Conservation (phyloP, 2,888 invertebrate species). For the Diloba caeruleocephala region DNA sequence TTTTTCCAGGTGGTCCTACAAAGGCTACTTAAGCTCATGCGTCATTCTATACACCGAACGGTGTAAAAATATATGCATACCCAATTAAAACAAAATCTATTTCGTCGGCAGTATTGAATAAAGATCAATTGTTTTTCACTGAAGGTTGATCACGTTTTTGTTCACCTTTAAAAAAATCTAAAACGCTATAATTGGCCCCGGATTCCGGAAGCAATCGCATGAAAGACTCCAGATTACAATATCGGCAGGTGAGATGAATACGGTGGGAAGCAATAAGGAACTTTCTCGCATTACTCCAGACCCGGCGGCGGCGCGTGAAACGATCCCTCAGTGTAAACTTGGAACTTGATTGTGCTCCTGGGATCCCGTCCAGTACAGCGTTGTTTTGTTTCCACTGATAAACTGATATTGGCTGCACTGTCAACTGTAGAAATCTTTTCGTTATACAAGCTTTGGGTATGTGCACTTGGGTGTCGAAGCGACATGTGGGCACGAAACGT, state of each 20-base stretch:
- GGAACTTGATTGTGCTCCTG: slow-evolving; percentile 62
- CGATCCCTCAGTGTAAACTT: slow-evolving; percentile 53
- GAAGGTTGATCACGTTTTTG: slow-evolving; percentile 26
- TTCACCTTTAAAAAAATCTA: slow-evolving; percentile 38
- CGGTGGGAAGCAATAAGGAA: slow-evolving; percentile 71
- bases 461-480: slow-evolving; percentile 22
- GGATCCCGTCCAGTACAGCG: slow-evolving; percentile 53
- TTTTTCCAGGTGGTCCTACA: no score
- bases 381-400: slow-evolving; percentile 63
- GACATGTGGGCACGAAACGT: slow-evolving; percentile 10
- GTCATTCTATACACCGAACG: no score
- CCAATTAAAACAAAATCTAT: no score
- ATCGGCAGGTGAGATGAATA: slow-evolving; percentile 69
- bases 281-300: slow-evolving; percentile 61
- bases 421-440: slow-evolving; percentile 48
- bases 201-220: slow-evolving; percentile 54
- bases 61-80: no score
- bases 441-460: slow-evolving; percentile 36
- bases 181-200: slow-evolving; percentile 42
- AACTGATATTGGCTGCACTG: slow-evolving; percentile 65
- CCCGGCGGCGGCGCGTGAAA: slow-evolving; percentile 47
- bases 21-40: no score
- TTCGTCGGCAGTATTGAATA: no score
- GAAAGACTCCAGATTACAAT: slow-evolving; percentile 61
- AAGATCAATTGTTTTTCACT: slow-evolving; percentile 17